These are phyloP conservation scores for Tyria jacobaeae DNA, from an alignment of 2,888 invertebrate species.

Conservation along the genomic window DNA sequence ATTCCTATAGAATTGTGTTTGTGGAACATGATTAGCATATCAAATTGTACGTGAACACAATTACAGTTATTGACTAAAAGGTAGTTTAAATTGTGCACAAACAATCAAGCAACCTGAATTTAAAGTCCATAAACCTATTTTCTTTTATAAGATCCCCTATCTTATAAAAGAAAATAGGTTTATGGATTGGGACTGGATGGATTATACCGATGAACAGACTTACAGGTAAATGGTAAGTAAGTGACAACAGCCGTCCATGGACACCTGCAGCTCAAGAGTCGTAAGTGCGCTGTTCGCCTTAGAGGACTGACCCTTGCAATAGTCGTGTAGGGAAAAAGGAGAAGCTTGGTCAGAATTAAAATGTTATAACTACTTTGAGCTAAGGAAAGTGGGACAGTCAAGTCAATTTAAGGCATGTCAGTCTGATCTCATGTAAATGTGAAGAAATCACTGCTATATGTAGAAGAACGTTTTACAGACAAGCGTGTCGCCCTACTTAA, in stretches of 20 bases:
- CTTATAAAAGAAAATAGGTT: background rate
- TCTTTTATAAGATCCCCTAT: too few relatives aligned
- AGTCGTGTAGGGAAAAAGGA: background rate
- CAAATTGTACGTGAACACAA: conserved; percentile 6
- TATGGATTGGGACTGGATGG: too few relatives aligned
- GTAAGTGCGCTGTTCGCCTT: too few relatives aligned
- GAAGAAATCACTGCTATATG: background rate
- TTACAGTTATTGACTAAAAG: background rate
- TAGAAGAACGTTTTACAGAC: background rate
- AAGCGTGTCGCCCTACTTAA: background rate
- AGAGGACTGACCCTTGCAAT: too few relatives aligned
- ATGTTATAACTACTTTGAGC: background rate
- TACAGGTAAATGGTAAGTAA: too few relatives aligned
- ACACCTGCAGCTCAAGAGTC: too few relatives aligned
- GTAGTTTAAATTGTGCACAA: background rate
- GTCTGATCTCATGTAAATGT: background rate
- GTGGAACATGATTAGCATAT: conserved; percentile 9
- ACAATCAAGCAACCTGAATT: too few relatives aligned
- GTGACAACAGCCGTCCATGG: too few relatives aligned
- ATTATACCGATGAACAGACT: too few relatives aligned
- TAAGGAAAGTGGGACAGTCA: background rate
- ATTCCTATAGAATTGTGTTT: conserved; percentile 24
- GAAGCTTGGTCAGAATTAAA: background rate
- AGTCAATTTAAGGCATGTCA: background rate
- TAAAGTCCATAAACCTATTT: background rate